These are phyloP conservation scores for Limonius californicus DNA, from an alignment of 1,140 invertebrate genomes.

Conservation along the genomic window DNA sequence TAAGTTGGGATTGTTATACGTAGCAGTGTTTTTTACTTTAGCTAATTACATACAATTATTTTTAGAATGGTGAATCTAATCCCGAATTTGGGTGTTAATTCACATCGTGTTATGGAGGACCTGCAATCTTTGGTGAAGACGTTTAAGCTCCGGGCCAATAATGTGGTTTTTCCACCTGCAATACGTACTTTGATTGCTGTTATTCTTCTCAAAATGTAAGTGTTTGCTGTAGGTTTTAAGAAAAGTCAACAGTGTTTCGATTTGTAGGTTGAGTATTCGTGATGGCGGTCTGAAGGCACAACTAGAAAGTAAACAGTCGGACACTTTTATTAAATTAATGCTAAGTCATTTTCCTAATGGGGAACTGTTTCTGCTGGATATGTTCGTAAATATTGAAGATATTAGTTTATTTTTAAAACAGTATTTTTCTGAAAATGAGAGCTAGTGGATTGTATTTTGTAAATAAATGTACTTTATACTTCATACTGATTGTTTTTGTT, in stretches of 20 bases:
- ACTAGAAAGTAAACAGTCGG: background rate
- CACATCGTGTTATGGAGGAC: background rate
- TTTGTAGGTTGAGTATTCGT: conserved; percentile 3
- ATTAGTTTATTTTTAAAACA: conserved; percentile 1
- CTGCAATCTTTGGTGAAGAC: background rate
- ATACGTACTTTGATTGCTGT: background rate
- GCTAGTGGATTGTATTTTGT: background rate
- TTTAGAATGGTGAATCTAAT: background rate
- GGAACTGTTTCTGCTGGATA: background rate
- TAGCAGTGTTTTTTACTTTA: background rate
- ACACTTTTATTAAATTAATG: background rate
- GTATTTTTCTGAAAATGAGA: background rate
- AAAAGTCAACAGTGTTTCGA: background rate
- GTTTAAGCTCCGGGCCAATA: background rate
- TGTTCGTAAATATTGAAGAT: background rate
- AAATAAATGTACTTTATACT: no score
- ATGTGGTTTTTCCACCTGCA: background rate
- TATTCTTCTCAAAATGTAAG: background rate
- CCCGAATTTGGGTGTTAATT: background rate
- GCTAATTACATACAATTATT: background rate
- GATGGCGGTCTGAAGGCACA: background rate
- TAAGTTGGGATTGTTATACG: conserved; percentile 28
- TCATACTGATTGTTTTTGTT: no score
- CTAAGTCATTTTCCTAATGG: background rate
- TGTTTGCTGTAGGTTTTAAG: no score